These are phyloP conservation scores for Naso thynnoides DNA, from an alignment of 2,797 vertebrate species.

Conservation along the genomic window DNA sequence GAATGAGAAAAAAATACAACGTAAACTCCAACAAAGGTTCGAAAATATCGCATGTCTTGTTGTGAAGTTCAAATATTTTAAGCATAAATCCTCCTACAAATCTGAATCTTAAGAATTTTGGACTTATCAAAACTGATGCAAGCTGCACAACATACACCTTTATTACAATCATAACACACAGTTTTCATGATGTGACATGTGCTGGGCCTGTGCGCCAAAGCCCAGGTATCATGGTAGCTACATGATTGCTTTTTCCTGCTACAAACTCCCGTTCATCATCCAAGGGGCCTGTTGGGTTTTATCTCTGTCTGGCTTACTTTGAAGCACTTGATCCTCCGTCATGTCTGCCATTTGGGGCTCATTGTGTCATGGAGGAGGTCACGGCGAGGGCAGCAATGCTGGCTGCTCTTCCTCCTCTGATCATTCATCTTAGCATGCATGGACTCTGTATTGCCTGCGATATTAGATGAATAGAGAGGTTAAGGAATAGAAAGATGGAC, in stretches of 20 bases:
- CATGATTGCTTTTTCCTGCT: constrained; percentile 70
- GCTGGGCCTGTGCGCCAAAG: constrained; percentile 53
- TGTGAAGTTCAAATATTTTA: neutral
- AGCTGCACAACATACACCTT: neutral
- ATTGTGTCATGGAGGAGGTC: constrained; percentile 81
- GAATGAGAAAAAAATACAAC: neutral
- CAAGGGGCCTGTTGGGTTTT: constrained; percentile 74
- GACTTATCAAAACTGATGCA: neutral
- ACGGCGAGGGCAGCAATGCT: constrained; percentile 70
- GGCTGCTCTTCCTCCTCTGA: constrained; percentile 60
- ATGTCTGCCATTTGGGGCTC: constrained; percentile 79
- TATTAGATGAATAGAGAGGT: constrained; percentile 41
- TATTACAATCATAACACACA: neutral
- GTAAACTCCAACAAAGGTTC: neutral
- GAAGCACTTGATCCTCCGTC: constrained; percentile 80
- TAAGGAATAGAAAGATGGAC: constrained; percentile 21
- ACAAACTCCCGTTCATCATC: constrained; percentile 74
- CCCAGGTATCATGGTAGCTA: constrained; percentile 72
- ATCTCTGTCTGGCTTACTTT: constrained; percentile 77
- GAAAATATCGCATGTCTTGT: neutral
- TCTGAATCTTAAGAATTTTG: constrained; percentile 12
- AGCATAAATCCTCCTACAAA: constrained; percentile 2
- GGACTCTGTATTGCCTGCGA: constrained; percentile 29
- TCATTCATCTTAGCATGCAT: constrained; percentile 57
- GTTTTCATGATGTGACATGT: constrained; percentile 64